These are phyloP conservation scores for Suncus etruscus DNA, from an alignment of 2,113 vertebrate species.

Conservation along the genomic window DNA sequence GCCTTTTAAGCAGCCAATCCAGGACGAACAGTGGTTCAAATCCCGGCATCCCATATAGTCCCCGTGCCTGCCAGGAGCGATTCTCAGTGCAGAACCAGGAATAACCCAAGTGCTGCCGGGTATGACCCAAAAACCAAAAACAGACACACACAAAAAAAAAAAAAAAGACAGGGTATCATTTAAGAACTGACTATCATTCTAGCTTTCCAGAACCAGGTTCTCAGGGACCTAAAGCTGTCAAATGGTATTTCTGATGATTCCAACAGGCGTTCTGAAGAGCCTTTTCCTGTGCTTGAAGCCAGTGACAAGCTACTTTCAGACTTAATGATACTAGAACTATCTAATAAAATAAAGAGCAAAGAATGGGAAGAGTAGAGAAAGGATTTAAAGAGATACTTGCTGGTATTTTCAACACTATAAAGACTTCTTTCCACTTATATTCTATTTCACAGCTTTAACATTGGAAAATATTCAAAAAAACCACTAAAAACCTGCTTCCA, in stretches of 20 bases:
- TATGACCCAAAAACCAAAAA: no score
- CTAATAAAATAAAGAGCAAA: constrained; percentile 23
- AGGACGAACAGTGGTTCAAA: no score
- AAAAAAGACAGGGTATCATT: no score
- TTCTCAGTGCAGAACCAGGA: no score
- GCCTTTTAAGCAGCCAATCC: no score
- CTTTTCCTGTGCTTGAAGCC: constrained; percentile 2
- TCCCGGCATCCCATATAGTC: no score
- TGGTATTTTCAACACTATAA: background rate
- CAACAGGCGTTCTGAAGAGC: constrained; percentile 40
- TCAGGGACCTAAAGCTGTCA: background rate
- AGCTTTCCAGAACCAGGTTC: constrained; percentile 45
- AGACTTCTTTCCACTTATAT: constrained; percentile 45
- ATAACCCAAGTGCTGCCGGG: no score
- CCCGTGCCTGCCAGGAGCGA: no score
- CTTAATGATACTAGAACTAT: background rate
- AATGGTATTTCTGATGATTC: background rate
- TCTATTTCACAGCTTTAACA: background rate
- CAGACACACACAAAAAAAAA: no score
- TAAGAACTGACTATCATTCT: no score
- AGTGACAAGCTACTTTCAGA: background rate
- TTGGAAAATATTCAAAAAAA: constrained; percentile 24
- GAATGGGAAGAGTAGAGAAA: constrained; percentile 31
- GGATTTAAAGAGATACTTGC: background rate
- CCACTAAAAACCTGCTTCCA: no score